Percentiles rank a stretch among this genome's conserved stretches.
These are phyloP conservation scores for Copidosoma aretas DNA, from an alignment of 2,888 invertebrate genomes.

Conservation along the genomic window DNA sequence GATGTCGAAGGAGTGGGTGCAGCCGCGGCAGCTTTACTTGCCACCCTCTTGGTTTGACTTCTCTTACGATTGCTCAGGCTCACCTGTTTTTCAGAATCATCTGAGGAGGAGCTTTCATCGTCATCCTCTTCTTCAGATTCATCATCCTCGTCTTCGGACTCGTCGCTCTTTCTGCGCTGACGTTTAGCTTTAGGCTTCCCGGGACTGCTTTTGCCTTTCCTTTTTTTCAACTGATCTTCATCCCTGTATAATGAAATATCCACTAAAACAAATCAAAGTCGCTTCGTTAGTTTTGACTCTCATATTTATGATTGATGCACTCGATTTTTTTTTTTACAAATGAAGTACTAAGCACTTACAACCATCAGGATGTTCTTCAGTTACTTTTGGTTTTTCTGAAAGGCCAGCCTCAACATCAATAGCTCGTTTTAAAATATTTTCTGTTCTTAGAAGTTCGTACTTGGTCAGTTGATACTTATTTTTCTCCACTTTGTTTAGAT, in stretches of 20 bases:
- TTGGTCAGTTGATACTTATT: slow-evolving; percentile 75
- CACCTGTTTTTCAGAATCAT: slow-evolving; percentile 45
- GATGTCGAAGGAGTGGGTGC: slow-evolving; percentile 54
- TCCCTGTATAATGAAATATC: slow-evolving; percentile 84
- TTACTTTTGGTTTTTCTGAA: slow-evolving; percentile 69
- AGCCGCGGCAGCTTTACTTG: slow-evolving; percentile 52
- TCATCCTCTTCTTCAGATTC: slow-evolving; percentile 40
- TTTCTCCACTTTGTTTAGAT: slow-evolving; percentile 75
- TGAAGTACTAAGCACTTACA: slow-evolving; percentile 66
- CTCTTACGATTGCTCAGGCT: slow-evolving; percentile 49
- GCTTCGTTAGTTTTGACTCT: background rate
- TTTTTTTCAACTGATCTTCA: slow-evolving; percentile 77
- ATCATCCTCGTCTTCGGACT: slow-evolving; percentile 45
- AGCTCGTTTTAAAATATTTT: slow-evolving; percentile 83
- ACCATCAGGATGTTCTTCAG: slow-evolving; percentile 86
- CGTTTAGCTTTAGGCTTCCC: slow-evolving; percentile 69
- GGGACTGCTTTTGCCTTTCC: slow-evolving; percentile 62
- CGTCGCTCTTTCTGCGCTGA: slow-evolving; percentile 52
- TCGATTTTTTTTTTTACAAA: too few species aligned
- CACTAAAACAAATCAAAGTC: slow-evolving; percentile 65
- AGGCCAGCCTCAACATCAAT: slow-evolving; percentile 81
- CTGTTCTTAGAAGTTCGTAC: slow-evolving; percentile 78
- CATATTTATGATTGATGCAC: background rate
- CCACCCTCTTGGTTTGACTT: slow-evolving; percentile 43
- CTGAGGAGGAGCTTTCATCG: slow-evolving; percentile 29